Conservation (phyloP, 2,888 invertebrate species). For the Onchidella celtica region DNA sequence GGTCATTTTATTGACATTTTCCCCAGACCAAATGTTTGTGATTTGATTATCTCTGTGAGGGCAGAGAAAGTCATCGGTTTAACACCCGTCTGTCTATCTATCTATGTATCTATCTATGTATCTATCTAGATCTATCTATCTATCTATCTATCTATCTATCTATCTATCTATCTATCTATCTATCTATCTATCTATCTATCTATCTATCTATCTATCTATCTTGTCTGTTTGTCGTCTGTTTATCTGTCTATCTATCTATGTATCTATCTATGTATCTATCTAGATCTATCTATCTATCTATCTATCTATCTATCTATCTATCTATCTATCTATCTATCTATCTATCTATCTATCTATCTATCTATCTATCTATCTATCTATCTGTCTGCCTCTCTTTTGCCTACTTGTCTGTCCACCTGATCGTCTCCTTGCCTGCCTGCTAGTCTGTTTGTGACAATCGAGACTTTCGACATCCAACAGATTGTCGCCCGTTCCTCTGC, state of each 20-base stretch:
- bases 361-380: not conserved
- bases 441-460: too few species aligned
- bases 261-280: not conserved
- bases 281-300: too few species aligned
- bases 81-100: too few species aligned
- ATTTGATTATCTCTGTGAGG: too few species aligned
- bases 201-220: slow-evolving; percentile 10
- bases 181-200: not conserved
- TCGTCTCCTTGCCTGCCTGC: not conserved
- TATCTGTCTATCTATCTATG: not conserved
- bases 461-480: too few species aligned
- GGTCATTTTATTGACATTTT: too few species aligned
- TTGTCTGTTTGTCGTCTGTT: not conserved
- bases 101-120: too few species aligned
- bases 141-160: not conserved
- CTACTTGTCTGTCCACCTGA: not conserved
- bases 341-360: not conserved
- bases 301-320: not conserved
- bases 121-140: too few species aligned
- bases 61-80: too few species aligned
- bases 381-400: too few species aligned
- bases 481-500: too few species aligned
- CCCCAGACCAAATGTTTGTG: too few species aligned
- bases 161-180: not conserved
- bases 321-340: not conserved